These are phyloP conservation scores for Nudaria mundana DNA, from an alignment of 2,888 invertebrate genomes.

Conservation along the genomic window DNA sequence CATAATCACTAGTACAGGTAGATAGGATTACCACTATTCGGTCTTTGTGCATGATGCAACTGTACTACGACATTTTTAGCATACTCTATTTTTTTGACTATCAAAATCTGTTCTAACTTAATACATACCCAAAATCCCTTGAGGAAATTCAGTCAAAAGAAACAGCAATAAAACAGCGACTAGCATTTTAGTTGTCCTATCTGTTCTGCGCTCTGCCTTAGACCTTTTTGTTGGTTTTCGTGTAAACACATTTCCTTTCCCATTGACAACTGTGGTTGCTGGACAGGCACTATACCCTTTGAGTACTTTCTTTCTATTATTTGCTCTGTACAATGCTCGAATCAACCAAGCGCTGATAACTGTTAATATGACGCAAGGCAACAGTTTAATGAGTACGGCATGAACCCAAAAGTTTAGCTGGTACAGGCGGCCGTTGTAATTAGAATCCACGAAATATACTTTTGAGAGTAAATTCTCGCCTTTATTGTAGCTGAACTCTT, in stretches of 20 bases:
- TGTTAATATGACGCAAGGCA: conserved; percentile 90
- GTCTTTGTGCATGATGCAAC: too few species aligned
- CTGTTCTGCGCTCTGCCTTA: conserved; percentile 74
- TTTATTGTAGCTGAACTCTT: conserved; percentile 57
- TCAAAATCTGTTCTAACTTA: too few species aligned
- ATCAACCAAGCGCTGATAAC: conserved; percentile 87
- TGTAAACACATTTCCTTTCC: conserved; percentile 64
- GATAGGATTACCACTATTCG: too few species aligned
- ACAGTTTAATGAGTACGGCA: conserved; percentile 88
- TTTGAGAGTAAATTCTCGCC: conserved; percentile 52
- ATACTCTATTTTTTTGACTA: too few species aligned
- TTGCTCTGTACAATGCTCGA: conserved; percentile 85
- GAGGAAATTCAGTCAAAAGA: conserved; percentile 94
- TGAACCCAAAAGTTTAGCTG: conserved; percentile 91
- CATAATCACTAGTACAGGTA: too few species aligned
- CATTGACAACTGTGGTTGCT: conserved; percentile 53
- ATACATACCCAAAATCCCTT: conserved; percentile 86
- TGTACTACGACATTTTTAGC: too few species aligned
- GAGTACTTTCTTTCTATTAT: conserved; percentile 83
- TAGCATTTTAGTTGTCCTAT: conserved; percentile 94
- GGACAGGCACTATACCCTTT: conserved; percentile 74
- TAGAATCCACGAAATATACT: conserved; percentile 77
- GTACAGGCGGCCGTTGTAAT: conserved; percentile 82
- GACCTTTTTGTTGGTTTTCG: conserved; percentile 65
- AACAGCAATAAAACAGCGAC: conserved; percentile 93